Percentiles rank a stretch among this genome's conserved stretches.
phyloP scores from a whole-genome alignment of 2,113 vertebrate genomes.

The Bombycilla garrulus region DNA sequence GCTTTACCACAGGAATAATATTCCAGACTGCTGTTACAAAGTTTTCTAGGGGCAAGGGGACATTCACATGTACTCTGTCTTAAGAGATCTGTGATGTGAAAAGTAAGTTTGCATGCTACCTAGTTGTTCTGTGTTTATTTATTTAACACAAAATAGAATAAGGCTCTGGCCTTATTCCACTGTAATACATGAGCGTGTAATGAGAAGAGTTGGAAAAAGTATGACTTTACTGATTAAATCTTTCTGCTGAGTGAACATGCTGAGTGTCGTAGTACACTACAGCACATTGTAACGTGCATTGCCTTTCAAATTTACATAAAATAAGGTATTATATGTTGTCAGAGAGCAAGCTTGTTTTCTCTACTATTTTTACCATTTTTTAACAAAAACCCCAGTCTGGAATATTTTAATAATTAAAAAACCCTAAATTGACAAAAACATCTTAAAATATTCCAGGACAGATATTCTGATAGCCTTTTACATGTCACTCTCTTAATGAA shows the following conservation, averaged over 20 bases:
- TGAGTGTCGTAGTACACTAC: neutral
- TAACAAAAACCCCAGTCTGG: neutral
- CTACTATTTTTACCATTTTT: neutral
- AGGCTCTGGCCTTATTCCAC: neutral
- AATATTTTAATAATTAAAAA: neutral
- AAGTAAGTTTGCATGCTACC: neutral
- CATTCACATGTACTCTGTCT: rapidly evolving
- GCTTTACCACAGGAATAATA: neutral
- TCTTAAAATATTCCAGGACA: neutral
- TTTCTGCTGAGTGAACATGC: neutral
- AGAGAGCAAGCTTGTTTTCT: neutral
- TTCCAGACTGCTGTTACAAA: neutral
- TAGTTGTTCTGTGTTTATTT: neutral
- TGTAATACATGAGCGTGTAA: neutral
- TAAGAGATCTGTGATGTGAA: neutral
- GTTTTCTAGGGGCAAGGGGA: neutral
- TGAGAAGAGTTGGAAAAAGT: neutral
- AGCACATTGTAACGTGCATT: neutral
- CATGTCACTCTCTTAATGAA: neutral
- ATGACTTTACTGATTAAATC: neutral
- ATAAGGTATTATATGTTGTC: neutral
- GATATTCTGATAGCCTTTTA: neutral
- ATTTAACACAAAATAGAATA: neutral
- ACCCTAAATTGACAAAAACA: neutral
- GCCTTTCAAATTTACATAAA: neutral